These are phyloP conservation scores for Salmo trutta DNA, from an alignment of 2,797 vertebrate species.

Conservation along the genomic window DNA sequence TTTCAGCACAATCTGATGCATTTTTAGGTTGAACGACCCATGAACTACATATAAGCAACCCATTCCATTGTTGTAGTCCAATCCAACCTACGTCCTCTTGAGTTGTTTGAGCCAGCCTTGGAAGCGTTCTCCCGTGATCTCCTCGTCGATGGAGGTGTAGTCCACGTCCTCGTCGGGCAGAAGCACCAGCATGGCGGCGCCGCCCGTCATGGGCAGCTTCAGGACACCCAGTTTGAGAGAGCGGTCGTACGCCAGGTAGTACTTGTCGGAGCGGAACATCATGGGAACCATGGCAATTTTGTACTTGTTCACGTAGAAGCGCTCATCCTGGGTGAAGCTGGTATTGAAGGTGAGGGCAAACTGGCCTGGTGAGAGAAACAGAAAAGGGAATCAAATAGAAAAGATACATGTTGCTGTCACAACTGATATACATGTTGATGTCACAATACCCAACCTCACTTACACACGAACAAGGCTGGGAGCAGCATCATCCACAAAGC, in stretches of 20 bases:
- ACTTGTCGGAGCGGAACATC: slow-evolving; percentile 83
- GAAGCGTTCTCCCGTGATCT: slow-evolving; percentile 78
- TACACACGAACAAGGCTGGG: neutral
- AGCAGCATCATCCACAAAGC: neutral
- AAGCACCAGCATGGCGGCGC: slow-evolving; percentile 82
- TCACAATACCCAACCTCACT: neutral
- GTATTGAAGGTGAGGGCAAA: slow-evolving; percentile 82
- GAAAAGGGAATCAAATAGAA: neutral
- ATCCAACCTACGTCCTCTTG: slow-evolving; percentile 79
- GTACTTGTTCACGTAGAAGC: slow-evolving; percentile 86
- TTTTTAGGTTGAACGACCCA: neutral
- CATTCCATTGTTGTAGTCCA: neutral
- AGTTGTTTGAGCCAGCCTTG: slow-evolving; percentile 81
- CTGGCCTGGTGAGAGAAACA: slow-evolving; percentile 66
- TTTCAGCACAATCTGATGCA: neutral
- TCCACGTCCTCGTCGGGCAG: slow-evolving; percentile 83
- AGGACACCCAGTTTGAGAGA: slow-evolving; percentile 79
- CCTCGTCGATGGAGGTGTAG: slow-evolving; percentile 80
- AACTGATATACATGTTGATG: neutral
- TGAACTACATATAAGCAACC: neutral
- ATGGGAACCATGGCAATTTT: slow-evolving; percentile 81
- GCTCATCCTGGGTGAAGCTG: slow-evolving; percentile 73
- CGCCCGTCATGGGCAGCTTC: slow-evolving; percentile 81
- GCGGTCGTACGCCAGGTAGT: slow-evolving; percentile 81
- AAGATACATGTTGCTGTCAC: neutral